Base-by-base conservation (phyloP, 2,797 vertebrate species). In the Florisuga fusca region DNA sequence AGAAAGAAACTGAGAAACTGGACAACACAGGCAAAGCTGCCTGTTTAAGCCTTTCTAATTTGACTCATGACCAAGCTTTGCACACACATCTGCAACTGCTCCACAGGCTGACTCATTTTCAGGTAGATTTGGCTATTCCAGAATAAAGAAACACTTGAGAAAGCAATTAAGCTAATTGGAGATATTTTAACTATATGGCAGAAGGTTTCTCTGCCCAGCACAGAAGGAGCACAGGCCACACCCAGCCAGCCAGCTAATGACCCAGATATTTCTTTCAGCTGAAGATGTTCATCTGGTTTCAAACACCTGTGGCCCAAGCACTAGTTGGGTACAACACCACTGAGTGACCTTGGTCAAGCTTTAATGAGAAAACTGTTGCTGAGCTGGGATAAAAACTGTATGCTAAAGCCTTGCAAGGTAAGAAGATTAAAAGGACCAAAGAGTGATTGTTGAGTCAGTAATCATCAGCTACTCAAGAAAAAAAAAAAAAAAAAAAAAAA, bases 11-110 rank as follows among this genome's bases (percentile, higher is more conserved):
- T 15, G 63, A 87, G 77, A 76, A 73, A 33, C 21, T 50, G 72
- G 92, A 38, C 59, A 90, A 54, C 57, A 38, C 46, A 57, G 61
- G 71, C 31, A 95, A 87, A 90, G 78, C 75, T 90, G 54, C 45
- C 8, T 50, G 58, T 38, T 83, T 74, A 84, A 82, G 41, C 54
- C 53, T 89, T 88, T 73, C 20, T 80, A 92, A 87, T 82, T 86
- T 67, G 48, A 67, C 63, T 71, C 71, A 46, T 12, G 1, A 87
- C 25, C n/a, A 83, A 81, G 75, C 57, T 83, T 82, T 58, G 36
- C 25, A 31, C 29, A 13, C 55, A 29, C 8, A 48, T 12, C 34
- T 46, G 29, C 23, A 93, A 23, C 13, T 67, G 22, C 72, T 67
- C 64, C 20, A 25, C 19, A 18, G 18, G 46, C 69, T 81, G 33